phyloP scores from a whole-genome alignment of 1,140 invertebrate species.

The Drosophila arawakana region DNA sequence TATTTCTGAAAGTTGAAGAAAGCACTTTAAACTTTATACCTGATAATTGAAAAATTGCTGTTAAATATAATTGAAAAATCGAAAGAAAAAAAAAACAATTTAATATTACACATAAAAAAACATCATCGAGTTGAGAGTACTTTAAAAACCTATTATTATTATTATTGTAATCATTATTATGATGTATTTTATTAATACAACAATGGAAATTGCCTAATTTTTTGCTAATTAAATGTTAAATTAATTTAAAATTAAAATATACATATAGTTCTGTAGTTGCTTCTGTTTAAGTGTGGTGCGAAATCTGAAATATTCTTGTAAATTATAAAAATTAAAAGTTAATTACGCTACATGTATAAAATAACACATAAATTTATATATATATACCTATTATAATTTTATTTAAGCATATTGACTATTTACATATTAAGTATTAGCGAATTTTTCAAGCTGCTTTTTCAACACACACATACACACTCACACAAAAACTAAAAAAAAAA shows the following conservation, averaged over 20 bases:
- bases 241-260: conserved; percentile 49
- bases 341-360: conserved; percentile 72
- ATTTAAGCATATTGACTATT: conserved; percentile 73
- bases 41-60: conserved; percentile 83
- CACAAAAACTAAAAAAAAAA: conserved; percentile 13
- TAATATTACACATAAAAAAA: conserved; percentile 7
- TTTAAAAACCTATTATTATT: conserved; percentile 53
- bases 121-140: conserved; percentile 53
- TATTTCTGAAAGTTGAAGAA: conserved; percentile 82
- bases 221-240: conserved; percentile 75
- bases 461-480: conserved; percentile 17
- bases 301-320: conserved; percentile 40
- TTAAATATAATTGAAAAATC: conserved; percentile 44
- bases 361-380: conserved; percentile 53
- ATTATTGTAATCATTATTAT: conserved; percentile 54
- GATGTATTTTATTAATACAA: conserved; percentile 71
- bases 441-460: conserved; percentile 74
- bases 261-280: conserved; percentile 44
- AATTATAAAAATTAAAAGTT: conserved; percentile 45
- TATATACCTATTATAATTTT: conserved; percentile 52
- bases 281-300: conserved; percentile 44
- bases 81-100: conserved; percentile 12
- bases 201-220: conserved; percentile 60
- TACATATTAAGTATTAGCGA: conserved; percentile 72
- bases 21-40: conserved; percentile 81